Conservation (phyloP, 2,888 invertebrate genomes). For the Serripes groenlandicus region DNA sequence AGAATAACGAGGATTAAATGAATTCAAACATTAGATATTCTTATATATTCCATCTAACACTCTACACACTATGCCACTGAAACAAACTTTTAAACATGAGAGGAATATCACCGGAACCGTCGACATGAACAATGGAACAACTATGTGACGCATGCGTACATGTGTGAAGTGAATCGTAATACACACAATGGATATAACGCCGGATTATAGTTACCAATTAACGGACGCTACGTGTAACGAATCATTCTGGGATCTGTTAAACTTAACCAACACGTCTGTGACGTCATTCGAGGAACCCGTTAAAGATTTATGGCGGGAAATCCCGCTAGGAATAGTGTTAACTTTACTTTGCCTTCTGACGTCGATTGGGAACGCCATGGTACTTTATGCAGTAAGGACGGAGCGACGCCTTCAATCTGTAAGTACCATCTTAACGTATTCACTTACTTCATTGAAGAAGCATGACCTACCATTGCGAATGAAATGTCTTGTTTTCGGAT, state of each 20-base stretch:
- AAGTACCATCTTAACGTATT: no score
- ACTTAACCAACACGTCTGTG: constrained; percentile 18
- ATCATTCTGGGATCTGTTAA: constrained; percentile 16
- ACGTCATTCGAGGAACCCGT: neutral
- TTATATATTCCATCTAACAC: no score
- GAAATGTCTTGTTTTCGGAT: no score
- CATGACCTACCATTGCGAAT: no score
- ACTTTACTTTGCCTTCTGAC: constrained; percentile 86
- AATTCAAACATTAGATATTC: no score
- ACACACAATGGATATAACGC: constrained; percentile 8
- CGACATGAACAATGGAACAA: no score
- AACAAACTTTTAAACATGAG: no score
- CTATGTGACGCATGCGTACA: no score
- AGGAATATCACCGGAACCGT: no score
- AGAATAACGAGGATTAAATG: no score
- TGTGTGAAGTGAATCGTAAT: no score
- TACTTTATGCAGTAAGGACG: constrained; percentile 87
- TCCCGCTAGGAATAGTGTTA: constrained; percentile 85
- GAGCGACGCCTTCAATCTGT: constrained; percentile 87
- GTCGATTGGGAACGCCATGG: constrained; percentile 87
- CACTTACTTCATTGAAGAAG: neutral
- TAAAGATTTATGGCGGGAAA: constrained; percentile 75
- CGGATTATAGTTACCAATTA: neutral
- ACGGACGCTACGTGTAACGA: constrained; percentile 4
- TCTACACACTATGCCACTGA: no score